Conservation (phyloP, 1,140 invertebrate genomes). For the Oncopeltus fasciatus region DNA sequence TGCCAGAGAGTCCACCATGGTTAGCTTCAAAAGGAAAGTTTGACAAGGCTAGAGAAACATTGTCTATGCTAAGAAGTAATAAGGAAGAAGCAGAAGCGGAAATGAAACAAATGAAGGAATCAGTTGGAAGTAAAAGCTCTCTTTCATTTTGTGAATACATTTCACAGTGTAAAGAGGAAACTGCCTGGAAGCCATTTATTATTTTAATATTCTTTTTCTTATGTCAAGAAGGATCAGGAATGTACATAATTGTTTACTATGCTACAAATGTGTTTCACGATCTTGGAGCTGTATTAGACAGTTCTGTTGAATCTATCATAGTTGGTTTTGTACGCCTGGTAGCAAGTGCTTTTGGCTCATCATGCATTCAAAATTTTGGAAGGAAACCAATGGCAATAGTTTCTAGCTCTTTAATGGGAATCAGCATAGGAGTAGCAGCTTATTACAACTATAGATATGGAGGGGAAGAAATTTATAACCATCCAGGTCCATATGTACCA, state of each 20-base stretch:
- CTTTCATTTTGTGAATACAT: slow-evolving; percentile 12
- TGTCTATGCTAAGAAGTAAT: slow-evolving; percentile 41
- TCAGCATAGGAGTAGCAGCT: slow-evolving; percentile 36
- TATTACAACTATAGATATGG: slow-evolving; percentile 34
- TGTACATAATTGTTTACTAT: slow-evolving; percentile 64
- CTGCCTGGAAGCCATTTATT: slow-evolving; percentile 45
- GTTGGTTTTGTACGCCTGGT: slow-evolving; percentile 51
- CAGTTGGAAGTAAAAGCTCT: background rate
- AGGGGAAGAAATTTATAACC: slow-evolving; percentile 28
- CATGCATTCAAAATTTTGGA: slow-evolving; percentile 52
- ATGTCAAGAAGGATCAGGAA: slow-evolving; percentile 54
- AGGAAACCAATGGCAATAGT: slow-evolving; percentile 48
- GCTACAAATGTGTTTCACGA: slow-evolving; percentile 52
- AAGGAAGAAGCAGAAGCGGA: slow-evolving; percentile 39
- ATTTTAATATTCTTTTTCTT: slow-evolving; percentile 47
- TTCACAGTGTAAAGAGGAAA: slow-evolving; percentile 26
- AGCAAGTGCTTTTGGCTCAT: slow-evolving; percentile 49
- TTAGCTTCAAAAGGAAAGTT: slow-evolving; percentile 38
- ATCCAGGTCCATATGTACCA: slow-evolving; percentile 39
- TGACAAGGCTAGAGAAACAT: slow-evolving; percentile 37
- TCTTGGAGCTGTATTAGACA: slow-evolving; percentile 47
- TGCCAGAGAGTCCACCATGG: slow-evolving; percentile 55
- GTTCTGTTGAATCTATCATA: slow-evolving; percentile 53
- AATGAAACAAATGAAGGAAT: slow-evolving; percentile 36
- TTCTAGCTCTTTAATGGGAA: slow-evolving; percentile 45